phyloP scores from a whole-genome alignment of 2,888 invertebrate species.

The Campopleginae sp. region DNA sequence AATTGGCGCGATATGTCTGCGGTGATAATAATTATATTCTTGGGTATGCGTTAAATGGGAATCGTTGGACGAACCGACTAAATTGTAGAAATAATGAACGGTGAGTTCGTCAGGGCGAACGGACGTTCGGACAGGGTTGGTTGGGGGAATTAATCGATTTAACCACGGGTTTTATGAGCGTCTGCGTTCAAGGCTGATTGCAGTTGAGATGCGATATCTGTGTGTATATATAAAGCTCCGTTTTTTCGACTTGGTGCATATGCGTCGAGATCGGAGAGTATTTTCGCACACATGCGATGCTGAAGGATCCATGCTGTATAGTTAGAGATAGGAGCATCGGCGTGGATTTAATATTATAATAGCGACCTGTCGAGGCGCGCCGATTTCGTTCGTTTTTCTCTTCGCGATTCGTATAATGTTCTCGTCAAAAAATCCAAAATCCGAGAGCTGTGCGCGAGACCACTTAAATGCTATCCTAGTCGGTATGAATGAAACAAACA shows the following conservation, averaged over 20 bases:
- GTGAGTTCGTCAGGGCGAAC: slow-evolving; percentile 57
- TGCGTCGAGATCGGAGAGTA: slow-evolving; percentile 51
- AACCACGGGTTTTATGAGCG: slow-evolving; percentile 75
- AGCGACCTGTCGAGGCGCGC: slow-evolving; percentile 76
- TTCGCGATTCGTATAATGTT: slow-evolving; percentile 74
- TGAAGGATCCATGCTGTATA: not conserved
- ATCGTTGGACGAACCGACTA: slow-evolving; percentile 43
- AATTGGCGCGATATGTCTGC: not conserved
- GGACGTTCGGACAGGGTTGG: slow-evolving; percentile 40
- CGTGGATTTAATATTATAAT: slow-evolving; percentile 79
- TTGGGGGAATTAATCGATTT: slow-evolving; percentile 69
- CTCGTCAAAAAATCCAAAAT: slow-evolving; percentile 73
- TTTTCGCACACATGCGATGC: slow-evolving; percentile 37
- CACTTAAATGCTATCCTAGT: slow-evolving; percentile 77
- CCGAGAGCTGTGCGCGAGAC: slow-evolving; percentile 5
- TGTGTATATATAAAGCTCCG: slow-evolving; percentile 30
- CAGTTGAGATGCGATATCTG: slow-evolving; percentile 57
- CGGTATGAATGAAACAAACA: slow-evolving; percentile 72
- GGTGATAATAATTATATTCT: slow-evolving; percentile 58
- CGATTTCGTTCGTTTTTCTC: slow-evolving; percentile 53
- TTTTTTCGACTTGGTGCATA: slow-evolving; percentile 53
- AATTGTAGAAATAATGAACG: slow-evolving; percentile 66
- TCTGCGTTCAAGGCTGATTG: slow-evolving; percentile 68
- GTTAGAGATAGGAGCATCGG: slow-evolving; percentile 45
- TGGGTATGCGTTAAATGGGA: slow-evolving; percentile 41